A percentile compares a stretch with the other conserved stretches of the same genome.
phyloP scores from a whole-genome alignment of 2,888 invertebrate species.

The Diaperis boleti region DNA sequence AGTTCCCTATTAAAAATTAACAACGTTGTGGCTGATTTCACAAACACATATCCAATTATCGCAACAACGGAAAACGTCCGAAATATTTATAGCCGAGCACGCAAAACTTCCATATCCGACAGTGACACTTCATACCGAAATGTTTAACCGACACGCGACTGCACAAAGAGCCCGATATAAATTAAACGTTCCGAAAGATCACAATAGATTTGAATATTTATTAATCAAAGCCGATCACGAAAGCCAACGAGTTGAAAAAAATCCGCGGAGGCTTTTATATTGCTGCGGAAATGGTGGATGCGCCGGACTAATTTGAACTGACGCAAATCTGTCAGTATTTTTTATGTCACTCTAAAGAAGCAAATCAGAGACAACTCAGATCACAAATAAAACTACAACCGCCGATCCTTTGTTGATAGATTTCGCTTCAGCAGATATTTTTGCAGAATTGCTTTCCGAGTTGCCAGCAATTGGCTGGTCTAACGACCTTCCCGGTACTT shows the following conservation, averaged over 20 bases:
- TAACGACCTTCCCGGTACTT: too few relatives aligned
- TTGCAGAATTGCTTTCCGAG: too few relatives aligned
- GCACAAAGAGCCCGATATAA: conserved; percentile 31
- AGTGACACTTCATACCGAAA: conserved; percentile 43
- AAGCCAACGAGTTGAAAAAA: not conserved
- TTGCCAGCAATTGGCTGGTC: too few relatives aligned
- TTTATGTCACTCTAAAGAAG: not conserved
- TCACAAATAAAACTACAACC: not conserved
- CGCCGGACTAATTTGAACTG: conserved; percentile 22
- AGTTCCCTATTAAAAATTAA: not conserved
- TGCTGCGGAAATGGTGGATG: conserved; percentile 21
- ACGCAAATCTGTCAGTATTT: too few relatives aligned
- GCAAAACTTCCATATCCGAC: conserved; percentile 39
- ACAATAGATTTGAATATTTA: conserved; percentile 40
- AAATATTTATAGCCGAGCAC: not conserved
- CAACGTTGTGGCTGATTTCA: too few relatives aligned
- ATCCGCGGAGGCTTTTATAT: conserved; percentile 11
- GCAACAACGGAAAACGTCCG: too few relatives aligned
- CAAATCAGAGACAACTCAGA: conserved; percentile 4
- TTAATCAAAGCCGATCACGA: conserved; percentile 35
- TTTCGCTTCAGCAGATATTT: too few relatives aligned
- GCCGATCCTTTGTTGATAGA: too few relatives aligned
- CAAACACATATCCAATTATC: too few relatives aligned
- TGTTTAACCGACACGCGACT: conserved; percentile 38
- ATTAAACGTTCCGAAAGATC: conserved; percentile 42